phyloP scores from a whole-genome alignment of 2,888 invertebrate species.

The Stramonita haemastoma region DNA sequence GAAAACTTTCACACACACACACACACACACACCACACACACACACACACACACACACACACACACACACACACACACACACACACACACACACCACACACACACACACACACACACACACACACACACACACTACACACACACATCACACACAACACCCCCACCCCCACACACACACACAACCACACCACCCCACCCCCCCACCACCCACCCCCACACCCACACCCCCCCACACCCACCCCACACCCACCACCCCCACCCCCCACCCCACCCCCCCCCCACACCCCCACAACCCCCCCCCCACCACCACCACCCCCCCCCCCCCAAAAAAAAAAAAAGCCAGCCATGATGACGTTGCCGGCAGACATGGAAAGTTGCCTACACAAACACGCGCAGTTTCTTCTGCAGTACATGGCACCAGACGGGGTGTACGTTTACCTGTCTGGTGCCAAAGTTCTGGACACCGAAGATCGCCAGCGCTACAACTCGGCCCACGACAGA shows the following conservation, averaged over 20 bases:
- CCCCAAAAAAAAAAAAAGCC: neutral
- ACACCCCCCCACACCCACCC: neutral
- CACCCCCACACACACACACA: neutral
- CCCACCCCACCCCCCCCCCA: neutral
- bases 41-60: neutral
- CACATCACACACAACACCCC: neutral
- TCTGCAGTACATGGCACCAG: conserved; percentile 7
- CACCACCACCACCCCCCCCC: neutral
- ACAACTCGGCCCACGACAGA: neutral
- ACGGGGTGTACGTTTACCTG: conserved; percentile 32
- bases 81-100: too few species aligned
- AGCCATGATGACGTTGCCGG: conserved; percentile 12
- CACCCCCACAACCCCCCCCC: neutral
- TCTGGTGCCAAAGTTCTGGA: conserved; percentile 25
- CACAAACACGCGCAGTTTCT: conserved; percentile 17
- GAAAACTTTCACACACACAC: too few species aligned
- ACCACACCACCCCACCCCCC: neutral
- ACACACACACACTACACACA: too few species aligned
- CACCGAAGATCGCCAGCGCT: neutral
- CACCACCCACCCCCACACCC: neutral
- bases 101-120: too few species aligned
- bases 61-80: neutral
- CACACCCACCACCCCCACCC: neutral
- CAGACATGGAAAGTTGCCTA: conserved; percentile 13
- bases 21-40: too few species aligned